phyloP scores from a whole-genome alignment of 2,113 vertebrate species.

The Dasyornis broadbenti region DNA sequence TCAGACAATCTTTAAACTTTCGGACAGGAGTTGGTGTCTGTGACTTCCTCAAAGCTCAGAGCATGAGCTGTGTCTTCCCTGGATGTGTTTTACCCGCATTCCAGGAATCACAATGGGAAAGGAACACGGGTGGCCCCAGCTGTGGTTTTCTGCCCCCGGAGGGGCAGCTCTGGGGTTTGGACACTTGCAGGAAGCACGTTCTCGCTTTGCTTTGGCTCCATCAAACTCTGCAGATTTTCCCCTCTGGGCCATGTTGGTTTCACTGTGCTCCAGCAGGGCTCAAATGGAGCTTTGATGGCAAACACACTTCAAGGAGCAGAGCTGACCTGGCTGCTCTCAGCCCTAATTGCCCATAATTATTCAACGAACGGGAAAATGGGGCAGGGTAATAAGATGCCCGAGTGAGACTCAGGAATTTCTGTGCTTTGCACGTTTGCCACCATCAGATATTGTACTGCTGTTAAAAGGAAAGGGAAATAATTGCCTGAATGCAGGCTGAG shows the following conservation, averaged over 20 bases:
- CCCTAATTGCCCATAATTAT: not conserved
- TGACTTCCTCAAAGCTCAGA: constrained; percentile 76
- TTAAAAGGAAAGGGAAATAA: not conserved
- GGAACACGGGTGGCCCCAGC: constrained; percentile 50
- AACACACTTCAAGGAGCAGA: not conserved
- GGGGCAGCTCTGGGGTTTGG: not conserved
- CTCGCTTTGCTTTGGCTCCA: not conserved
- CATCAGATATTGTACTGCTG: not conserved
- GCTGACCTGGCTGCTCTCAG: not conserved
- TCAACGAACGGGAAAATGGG: not conserved
- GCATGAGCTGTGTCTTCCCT: constrained; percentile 81
- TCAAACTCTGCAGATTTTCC: not conserved
- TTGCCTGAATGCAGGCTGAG: not conserved
- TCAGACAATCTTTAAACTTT: not conserved
- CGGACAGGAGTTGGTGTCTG: constrained; percentile 83
- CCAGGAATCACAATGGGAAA: constrained; percentile 83
- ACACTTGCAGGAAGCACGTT: not conserved
- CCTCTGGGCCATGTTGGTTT: not conserved
- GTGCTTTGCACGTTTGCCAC: not conserved
- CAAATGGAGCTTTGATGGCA: not conserved
- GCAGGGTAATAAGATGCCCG: not conserved
- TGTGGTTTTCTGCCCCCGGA: not conserved
- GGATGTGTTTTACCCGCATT: constrained; percentile 83
- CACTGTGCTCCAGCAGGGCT: rapidly evolving
- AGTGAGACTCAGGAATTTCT: not conserved